Base-by-base conservation (phyloP, 2,888 invertebrate genomes). In the Hemistola chrysoprasaria region DNA sequence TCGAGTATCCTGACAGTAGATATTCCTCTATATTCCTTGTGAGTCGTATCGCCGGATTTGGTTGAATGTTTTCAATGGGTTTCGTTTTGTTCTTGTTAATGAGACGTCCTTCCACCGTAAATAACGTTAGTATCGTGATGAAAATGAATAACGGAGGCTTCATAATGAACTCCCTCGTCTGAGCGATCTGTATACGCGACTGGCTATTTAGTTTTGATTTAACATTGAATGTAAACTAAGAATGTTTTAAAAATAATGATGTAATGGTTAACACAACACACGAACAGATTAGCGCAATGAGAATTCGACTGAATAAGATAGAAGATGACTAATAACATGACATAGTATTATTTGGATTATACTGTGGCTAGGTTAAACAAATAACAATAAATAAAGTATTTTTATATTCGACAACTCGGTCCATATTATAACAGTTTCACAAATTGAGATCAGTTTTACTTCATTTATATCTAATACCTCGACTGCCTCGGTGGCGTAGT, bases 191-290 rank as follows among this genome's bases (percentile, higher is more conserved):
- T 36, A 53, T 49, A 28, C 39, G 34, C 48, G 60, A 83, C 78
- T 83, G 77, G 58, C 47, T 35, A 41, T 50, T 59, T 56, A 52
- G 47, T 54, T 56, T 57, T 71, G 63, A 59, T 59, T 59, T 53
- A 62, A 55, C 43, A 57, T 50, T 57, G 55, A 76, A 80, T 60
- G 76, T 76, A 74, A 79, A 76, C 76, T 71, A 50, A 39, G 20
- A 11, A 47, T 59, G 78, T 79, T 78, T 79, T 66, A 69, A 61
- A 68, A 62, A 73, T 70, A 60, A 62, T 70, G 60, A 66, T 56
- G 54, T 51, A 40, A 47, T 50, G 59, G 52, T 56, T 53, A n/a
- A 66, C 65, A 78, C 73, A 78, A 70, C 62, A 59, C 63, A 42
- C 50, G 40, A 33, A 52, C 30, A 36, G 35, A 37, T 33, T 29